phyloP scores from a whole-genome alignment of 2,888 invertebrate species.

The Tillus elongatus region DNA sequence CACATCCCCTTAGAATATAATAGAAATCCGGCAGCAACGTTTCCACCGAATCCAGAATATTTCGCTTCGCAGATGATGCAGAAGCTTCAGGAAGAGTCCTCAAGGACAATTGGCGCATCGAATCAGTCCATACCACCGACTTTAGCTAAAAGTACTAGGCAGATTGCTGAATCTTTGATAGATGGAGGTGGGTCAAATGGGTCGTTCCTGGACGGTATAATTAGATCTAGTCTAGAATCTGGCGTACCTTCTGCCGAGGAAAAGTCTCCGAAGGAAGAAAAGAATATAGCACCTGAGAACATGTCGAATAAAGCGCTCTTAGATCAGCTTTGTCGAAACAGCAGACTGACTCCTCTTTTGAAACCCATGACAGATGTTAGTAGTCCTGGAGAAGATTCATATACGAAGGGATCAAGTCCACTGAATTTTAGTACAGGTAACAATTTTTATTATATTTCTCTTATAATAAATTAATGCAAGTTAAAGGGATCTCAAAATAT shows the following conservation, averaged over 20 bases:
- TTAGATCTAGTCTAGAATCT: constrained; percentile 69
- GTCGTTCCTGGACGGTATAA: constrained; percentile 74
- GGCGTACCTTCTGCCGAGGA: constrained; percentile 47
- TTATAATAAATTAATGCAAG: too few species aligned
- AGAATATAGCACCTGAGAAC: constrained; percentile 43
- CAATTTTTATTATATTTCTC: not conserved
- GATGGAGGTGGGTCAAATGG: constrained; percentile 60
- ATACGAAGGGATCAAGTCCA: constrained; percentile 34
- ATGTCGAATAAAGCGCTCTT: constrained; percentile 54
- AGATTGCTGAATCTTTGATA: constrained; percentile 57
- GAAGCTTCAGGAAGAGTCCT: constrained; percentile 63
- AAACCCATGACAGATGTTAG: constrained; percentile 34
- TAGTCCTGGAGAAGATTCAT: constrained; percentile 46
- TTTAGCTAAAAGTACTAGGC: constrained; percentile 44
- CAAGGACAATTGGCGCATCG: constrained; percentile 36
- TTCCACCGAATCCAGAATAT: constrained; percentile 54
- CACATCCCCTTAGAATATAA: constrained; percentile 46
- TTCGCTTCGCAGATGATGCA: constrained; percentile 74
- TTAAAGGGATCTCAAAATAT: too few species aligned
- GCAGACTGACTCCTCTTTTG: constrained; percentile 46
- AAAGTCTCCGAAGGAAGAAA: constrained; percentile 47
- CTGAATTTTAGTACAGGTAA: constrained; percentile 33
- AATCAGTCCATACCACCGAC: constrained; percentile 26
- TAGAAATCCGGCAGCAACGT: constrained; percentile 39
- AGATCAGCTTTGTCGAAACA: constrained; percentile 58